Conservation (phyloP, 2,797 vertebrate genomes). For the Choloepus didactylus region DNA sequence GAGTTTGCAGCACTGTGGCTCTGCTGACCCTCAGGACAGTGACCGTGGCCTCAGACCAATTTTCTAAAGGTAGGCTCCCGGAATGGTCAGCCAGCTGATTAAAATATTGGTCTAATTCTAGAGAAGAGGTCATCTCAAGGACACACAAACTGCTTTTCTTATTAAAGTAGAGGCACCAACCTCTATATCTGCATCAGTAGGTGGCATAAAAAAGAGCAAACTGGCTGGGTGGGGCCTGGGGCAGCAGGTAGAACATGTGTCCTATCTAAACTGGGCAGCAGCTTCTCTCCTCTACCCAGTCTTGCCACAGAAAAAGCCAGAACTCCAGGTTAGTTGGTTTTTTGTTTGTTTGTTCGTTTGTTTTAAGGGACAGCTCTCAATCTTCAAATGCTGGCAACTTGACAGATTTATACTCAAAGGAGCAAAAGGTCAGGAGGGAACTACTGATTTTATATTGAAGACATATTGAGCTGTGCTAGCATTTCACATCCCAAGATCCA, state of each 20-base stretch:
- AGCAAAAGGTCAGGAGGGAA: not conserved
- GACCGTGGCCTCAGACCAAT: rapidly evolving
- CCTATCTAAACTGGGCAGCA: rapidly evolving
- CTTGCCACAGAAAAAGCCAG: not conserved
- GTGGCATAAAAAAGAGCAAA: too few species aligned
- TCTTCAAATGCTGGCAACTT: not conserved
- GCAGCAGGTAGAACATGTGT: rapidly evolving
- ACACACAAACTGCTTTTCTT: not conserved
- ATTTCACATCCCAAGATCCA: rapidly evolving
- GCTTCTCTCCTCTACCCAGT: rapidly evolving
- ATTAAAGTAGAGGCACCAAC: not conserved
- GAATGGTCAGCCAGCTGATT: rapidly evolving
- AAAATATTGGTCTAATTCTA: not conserved
- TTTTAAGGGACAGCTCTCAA: not conserved
- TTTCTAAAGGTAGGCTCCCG: rapidly evolving
- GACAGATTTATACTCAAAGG: not conserved
- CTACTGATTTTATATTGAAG: rapidly evolving
- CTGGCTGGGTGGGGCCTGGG: not conserved
- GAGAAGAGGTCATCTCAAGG: not conserved
- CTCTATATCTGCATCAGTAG: rapidly evolving
- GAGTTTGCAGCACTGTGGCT: rapidly evolving
- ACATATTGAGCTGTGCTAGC: rapidly evolving
- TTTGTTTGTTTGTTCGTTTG: not conserved
- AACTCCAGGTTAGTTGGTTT: not conserved
- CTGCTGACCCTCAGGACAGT: rapidly evolving